Conservation (phyloP, 2,888 invertebrate genomes). For the Nephrocerus scutellatus region DNA sequence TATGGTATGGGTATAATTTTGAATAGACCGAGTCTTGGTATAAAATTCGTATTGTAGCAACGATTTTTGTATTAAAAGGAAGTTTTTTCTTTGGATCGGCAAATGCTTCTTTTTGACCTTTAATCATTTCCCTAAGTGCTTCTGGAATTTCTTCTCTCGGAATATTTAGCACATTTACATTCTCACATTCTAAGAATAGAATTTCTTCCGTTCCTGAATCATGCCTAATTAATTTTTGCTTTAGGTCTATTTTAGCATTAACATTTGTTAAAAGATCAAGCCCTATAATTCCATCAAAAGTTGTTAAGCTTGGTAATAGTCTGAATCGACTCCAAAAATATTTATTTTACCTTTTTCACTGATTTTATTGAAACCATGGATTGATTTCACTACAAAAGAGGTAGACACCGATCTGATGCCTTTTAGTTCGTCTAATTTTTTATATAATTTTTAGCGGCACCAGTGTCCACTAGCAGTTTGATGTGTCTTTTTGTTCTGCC, state of each 20-base stretch:
- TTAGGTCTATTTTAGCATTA: slow-evolving; percentile 18
- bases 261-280: slow-evolving; percentile 20
- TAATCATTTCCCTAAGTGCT: slow-evolving; percentile 14
- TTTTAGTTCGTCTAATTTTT: slow-evolving; percentile 11
- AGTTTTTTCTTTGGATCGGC: slow-evolving; percentile 13
- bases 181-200: slow-evolving; percentile 18
- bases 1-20: slow-evolving; percentile 18
- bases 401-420: slow-evolving; percentile 9
- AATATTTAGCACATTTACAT: slow-evolving; percentile 18
- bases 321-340: slow-evolving; percentile 14
- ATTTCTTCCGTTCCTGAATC: slow-evolving; percentile 15
- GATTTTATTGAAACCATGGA: slow-evolving; percentile 16
- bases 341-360: slow-evolving; percentile 17
- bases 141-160: slow-evolving; percentile 14
- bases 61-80: slow-evolving; percentile 17
- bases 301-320: slow-evolving; percentile 13
- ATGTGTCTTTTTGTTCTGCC: slow-evolving; percentile 14
- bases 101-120: slow-evolving; percentile 11
- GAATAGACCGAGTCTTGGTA: too few relatives aligned
- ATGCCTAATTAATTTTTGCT: slow-evolving; percentile 10
- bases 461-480: slow-evolving; percentile 18
- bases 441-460: slow-evolving; percentile 20
- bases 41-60: slow-evolving; percentile 15
- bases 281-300: slow-evolving; percentile 22
- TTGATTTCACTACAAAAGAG: slow-evolving; percentile 16